These are phyloP conservation scores for Huso huso DNA, from an alignment of 2,797 vertebrate species.

Conservation along the genomic window DNA sequence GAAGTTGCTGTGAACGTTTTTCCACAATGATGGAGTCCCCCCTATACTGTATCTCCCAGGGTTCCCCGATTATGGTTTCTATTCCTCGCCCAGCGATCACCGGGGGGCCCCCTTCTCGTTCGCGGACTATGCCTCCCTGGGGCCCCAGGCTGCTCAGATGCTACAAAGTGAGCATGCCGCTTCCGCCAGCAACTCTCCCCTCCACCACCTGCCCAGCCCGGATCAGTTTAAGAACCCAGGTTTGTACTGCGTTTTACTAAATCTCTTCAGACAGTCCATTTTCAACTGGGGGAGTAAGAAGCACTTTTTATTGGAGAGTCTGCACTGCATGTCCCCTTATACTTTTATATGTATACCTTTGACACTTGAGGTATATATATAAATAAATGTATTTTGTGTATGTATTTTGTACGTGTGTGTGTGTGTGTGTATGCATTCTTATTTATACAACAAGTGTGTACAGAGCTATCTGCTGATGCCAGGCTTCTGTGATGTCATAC, in stretches of 20 bases:
- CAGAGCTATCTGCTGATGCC: too few relatives aligned
- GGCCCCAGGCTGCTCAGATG: conserved; percentile 78
- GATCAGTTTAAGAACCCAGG: conserved; percentile 80
- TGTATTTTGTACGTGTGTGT: conserved; percentile 7
- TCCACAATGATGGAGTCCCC: conserved; percentile 65
- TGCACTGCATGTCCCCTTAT: conserved; percentile 15
- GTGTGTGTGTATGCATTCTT: background rate
- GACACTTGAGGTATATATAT: conserved; percentile 13
- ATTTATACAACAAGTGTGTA: background rate
- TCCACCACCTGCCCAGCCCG: conserved; percentile 73
- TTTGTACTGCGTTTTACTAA: conserved; percentile 59
- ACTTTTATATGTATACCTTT: conserved; percentile 27
- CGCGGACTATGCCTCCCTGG: conserved; percentile 79
- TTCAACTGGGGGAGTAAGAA: conserved; percentile 25
- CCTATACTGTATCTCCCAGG: conserved; percentile 68
- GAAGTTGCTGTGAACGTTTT: conserved; percentile 48
- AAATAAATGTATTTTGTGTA: conserved; percentile 5
- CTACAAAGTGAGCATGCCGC: conserved; percentile 78
- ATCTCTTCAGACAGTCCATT: background rate
- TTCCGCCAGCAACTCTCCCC: conserved; percentile 69
- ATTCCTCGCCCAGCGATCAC: conserved; percentile 78
- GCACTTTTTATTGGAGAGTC: too few relatives aligned
- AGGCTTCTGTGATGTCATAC: too few relatives aligned
- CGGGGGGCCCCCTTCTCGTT: conserved; percentile 78
- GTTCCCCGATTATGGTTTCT: conserved; percentile 81